Evolutionary conservation across 1,140 invertebrate species (phyloP), one percentile per base, ranked within the genome.

Genomic region (Diploscapter pachys): DNA sequence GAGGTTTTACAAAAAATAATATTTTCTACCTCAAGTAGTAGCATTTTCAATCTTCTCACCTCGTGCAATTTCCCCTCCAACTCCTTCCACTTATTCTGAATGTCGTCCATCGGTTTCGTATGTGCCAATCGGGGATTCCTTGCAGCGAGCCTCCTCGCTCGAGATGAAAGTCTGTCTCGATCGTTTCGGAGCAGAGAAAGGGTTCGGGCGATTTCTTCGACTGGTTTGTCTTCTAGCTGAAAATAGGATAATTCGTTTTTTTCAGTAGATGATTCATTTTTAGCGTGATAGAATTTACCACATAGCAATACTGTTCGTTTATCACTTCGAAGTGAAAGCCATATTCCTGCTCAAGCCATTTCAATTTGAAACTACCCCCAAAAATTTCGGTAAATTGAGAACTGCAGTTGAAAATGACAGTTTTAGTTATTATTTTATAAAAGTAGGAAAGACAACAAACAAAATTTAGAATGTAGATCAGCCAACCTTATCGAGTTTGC

Each of bases 41-140:
- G 70, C 8, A 11, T 51, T 48, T 62, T 2, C 5, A 56, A 4
- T 13, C 55, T 48, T 53, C 67, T 51, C 49, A 54, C n/a, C 49
- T 48, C 52, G 6, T 31, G 31, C 11, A 55, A 48, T 55, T 78
- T 78, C 61, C 63, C 63, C 13, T 78, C 76, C n/a, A 78, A 13
- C 3, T 55, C 50, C 31, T 78, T 73, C 76, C 76, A 78, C 52
- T 74, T 57, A 13, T 69, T n/a, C 9, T 64, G 61, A 4, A 74
- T 11, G 2, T 9, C 53, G 48, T 13, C 68, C 54, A 74, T 69
- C 56, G 50, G 61, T 69, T 69, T 51, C 55, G 64, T 65, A 48
- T 50, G 51, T 0, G 73, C 73, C n/a, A 74, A 48, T 3, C 66
- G 55, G 1, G 73, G 73, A 69, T 74, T 74, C 73, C 56, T 68